Conservation (phyloP, 2,888 invertebrate species). For the Abrostola triplasia region DNA sequence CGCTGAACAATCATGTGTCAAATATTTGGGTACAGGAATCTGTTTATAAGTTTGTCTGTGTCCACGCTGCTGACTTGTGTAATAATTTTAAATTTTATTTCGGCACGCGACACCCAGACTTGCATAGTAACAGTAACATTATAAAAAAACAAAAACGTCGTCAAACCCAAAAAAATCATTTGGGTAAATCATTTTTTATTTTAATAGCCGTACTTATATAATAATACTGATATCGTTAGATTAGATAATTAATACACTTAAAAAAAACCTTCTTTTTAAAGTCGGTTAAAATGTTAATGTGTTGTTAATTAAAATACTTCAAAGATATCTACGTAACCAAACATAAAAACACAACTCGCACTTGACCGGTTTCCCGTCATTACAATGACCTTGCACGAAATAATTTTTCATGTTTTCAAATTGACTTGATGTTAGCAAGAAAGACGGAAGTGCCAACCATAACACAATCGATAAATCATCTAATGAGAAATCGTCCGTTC, state of each 20-base stretch:
- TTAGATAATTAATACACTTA: neutral
- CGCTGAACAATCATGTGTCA: neutral
- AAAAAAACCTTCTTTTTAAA: neutral
- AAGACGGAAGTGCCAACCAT: conserved; percentile 19
- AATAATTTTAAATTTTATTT: no score
- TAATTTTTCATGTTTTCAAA: conserved; percentile 2
- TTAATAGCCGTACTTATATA: no score
- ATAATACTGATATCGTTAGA: no score
- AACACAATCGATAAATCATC: conserved; percentile 26
- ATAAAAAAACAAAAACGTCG: no score
- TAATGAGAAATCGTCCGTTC: conserved; percentile 29
- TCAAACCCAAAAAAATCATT: no score
- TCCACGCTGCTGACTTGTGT: neutral
- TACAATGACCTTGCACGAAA: conserved; percentile 2
- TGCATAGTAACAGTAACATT: no score
- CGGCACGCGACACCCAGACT: no score
- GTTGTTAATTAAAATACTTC: no score
- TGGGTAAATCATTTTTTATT: no score
- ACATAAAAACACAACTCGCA: neutral
- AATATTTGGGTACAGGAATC: neutral
- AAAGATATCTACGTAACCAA: neutral
- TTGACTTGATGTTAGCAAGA: neutral
- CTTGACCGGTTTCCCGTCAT: neutral
- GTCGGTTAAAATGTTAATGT: neutral
- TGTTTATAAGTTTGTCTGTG: neutral